Conservation (phyloP, 2,888 invertebrate species). For the Calameuta filiformis region DNA sequence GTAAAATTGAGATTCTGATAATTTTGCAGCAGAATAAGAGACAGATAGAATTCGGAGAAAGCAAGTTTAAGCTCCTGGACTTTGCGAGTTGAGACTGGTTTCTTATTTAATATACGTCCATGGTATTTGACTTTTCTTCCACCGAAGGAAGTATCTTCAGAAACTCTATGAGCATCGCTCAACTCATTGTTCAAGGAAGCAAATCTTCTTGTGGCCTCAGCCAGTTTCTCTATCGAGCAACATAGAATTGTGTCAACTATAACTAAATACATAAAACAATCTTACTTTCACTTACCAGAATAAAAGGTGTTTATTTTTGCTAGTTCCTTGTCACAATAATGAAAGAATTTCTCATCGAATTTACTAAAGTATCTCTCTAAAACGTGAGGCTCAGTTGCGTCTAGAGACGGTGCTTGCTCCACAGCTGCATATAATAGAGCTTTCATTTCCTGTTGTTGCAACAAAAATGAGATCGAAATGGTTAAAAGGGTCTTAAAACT, state of each 20-base stretch:
- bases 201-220: conserved; percentile 86
- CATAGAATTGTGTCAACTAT: not conserved
- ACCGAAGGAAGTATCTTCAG: conserved; percentile 48
- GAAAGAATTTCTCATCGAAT: conserved; percentile 88
- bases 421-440: conserved; percentile 83
- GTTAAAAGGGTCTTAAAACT: not conserved
- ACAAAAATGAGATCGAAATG: not conserved
- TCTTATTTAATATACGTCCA: conserved; percentile 49
- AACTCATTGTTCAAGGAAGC: conserved; percentile 80
- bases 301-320: conserved; percentile 91
- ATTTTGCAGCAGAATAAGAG: conserved; percentile 86
- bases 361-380: conserved; percentile 79
- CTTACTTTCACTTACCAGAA: conserved; percentile 67
- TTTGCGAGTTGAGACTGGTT: conserved; percentile 73
- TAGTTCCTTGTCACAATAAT: conserved; percentile 85
- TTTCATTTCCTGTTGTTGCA: conserved; percentile 78
- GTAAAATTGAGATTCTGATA: conserved; percentile 90
- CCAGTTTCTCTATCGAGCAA: conserved; percentile 77
- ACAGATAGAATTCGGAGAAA: conserved; percentile 90
- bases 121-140: conserved; percentile 32
- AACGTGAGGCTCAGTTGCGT: conserved; percentile 77
- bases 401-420: conserved; percentile 81
- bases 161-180: conserved; percentile 67
- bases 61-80: conserved; percentile 87
- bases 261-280: not conserved